Evolutionary conservation across 2,888 invertebrate species (phyloP), one percentile per base, ranked within the genome.

Genomic region (Dinocampus coccinellae): DNA sequence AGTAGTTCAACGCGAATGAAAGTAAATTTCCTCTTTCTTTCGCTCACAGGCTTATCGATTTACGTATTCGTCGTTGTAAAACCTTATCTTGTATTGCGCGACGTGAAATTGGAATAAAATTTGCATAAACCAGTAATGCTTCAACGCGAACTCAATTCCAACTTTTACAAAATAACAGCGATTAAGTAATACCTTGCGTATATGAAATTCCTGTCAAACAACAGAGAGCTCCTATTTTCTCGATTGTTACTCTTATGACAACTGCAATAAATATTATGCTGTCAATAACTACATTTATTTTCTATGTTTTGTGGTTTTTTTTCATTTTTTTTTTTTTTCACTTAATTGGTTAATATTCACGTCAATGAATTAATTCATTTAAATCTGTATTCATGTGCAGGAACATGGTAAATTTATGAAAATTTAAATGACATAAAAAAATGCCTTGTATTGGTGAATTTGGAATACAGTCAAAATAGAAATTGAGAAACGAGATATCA

Each of bases 11-110:
- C 57, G 26, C 39, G 36, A 57, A 58, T 36, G 22, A n/a, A 20
- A 22, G 57, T 66, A 39, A 57, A 58, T 66, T 34, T 24, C 55
- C 65, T 34, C 39, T 33, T 55, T 34, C 39, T 33, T 24, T 11
- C 22, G 36, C 66, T 55, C 57, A 11, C 36, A 7, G 26, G 55
- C 57, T 66, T 57, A 66, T 66, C 66, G 66, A 66, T 66, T 66
- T 24, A 34, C 66, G 57, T 57, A 66, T 66, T 66, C 57, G 34
- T 58, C 55, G 66, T 57, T 66, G 66, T 66, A 66, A 66, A 66
- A 66, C 57, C 57, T 66, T 66, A 66, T 66, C 66, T 66, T 66
- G 66, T 66, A 66, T 39, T 66, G 66, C 39, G 66, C 58, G 58
- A 57, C 66, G 55, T 39, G 16, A 29, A 66, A 66, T 66, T 66